phyloP scores from a whole-genome alignment of 2,888 invertebrate genomes.

The Fragum whitleyi region DNA sequence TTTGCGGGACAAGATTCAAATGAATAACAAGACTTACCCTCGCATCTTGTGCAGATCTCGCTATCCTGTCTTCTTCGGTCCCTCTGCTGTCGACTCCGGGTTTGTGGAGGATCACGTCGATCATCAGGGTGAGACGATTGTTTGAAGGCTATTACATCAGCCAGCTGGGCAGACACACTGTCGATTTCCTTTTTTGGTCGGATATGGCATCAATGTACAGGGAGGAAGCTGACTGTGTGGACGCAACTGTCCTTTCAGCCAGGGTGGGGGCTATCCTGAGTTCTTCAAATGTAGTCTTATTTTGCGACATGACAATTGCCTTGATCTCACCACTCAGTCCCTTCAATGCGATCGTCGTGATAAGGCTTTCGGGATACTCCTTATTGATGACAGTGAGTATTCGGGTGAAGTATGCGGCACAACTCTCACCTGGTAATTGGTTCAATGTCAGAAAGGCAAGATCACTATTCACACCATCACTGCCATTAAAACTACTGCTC shows the following conservation, averaged over 20 bases:
- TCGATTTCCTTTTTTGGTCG: neutral
- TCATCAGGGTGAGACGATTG: neutral
- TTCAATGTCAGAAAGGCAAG: too few species aligned
- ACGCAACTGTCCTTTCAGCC: neutral
- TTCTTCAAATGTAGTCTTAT: constrained; percentile 20
- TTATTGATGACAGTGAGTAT: constrained; percentile 6
- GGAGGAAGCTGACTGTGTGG: neutral
- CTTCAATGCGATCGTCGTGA: neutral
- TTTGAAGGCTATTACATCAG: neutral
- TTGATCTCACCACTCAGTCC: constrained; percentile 6
- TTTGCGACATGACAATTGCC: constrained; percentile 39
- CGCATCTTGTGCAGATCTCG: neutral
- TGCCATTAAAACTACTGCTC: too few species aligned
- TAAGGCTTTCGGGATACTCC: constrained; percentile 15
- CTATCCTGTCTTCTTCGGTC: neutral
- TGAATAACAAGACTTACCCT: constrained; percentile 4
- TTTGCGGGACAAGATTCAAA: constrained; percentile 12
- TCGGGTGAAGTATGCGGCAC: constrained; percentile 22
- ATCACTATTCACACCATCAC: too few species aligned
- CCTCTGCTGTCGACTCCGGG: neutral
- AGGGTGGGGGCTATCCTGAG: constrained; percentile 19
- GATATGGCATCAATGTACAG: neutral
- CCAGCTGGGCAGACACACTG: neutral
- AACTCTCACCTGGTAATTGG: neutral
- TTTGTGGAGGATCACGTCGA: neutral